Percentiles rank a stretch among this genome's conserved stretches.
These are phyloP conservation scores for Lontra canadensis DNA, from an alignment of 2,113 vertebrate genomes.

Conservation along the genomic window DNA sequence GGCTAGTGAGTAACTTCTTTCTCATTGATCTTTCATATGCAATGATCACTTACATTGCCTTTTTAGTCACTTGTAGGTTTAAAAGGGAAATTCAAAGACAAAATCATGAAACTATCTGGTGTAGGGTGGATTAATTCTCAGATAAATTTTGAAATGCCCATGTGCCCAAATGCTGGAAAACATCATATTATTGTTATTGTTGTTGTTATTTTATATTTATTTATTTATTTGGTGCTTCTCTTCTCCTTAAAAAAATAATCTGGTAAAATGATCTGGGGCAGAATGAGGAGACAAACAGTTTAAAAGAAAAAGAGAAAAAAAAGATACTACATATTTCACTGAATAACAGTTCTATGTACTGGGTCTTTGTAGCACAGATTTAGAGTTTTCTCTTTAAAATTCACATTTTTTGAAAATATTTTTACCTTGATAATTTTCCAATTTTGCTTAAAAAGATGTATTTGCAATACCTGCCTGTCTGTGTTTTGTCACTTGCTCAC, in stretches of 20 bases:
- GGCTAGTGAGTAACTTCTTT: background rate
- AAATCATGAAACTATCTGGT: slow-evolving; percentile 56
- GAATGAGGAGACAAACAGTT: background rate
- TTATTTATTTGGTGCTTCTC: background rate
- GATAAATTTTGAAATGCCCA: slow-evolving; percentile 10
- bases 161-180: background rate
- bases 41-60: slow-evolving; percentile 7
- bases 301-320: background rate
- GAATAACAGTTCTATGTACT: background rate
- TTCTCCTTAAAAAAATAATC: background rate
- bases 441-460: background rate
- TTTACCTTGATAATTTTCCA: background rate
- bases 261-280: background rate
- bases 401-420: background rate
- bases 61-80: slow-evolving; percentile 46
- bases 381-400: background rate
- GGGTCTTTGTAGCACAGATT: background rate
- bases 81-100: slow-evolving; percentile 59
- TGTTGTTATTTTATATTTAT: background rate
- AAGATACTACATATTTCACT: background rate
- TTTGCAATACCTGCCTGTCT: background rate
- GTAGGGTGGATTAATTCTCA: slow-evolving; percentile 10
- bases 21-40: slow-evolving; percentile 19
- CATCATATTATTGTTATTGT: background rate
- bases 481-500: background rate